phyloP scores from a whole-genome alignment of 2,888 invertebrate genomes.

The Cremastinae sp. region DNA sequence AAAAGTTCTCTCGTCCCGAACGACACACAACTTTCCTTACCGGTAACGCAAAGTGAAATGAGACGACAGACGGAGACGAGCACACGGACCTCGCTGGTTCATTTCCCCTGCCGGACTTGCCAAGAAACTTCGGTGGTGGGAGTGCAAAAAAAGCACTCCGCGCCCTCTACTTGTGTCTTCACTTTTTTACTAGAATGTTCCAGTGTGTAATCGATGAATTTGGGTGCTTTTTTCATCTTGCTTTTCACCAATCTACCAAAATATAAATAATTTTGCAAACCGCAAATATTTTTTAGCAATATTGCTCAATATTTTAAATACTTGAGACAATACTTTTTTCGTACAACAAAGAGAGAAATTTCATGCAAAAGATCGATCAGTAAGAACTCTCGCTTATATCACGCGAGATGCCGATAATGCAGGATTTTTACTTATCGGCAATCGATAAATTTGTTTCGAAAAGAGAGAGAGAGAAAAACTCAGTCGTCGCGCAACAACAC shows the following conservation, averaged over 20 bases:
- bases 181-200: conserved; percentile 4
- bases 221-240: too few species aligned
- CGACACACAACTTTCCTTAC: conserved; percentile 75
- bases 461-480: background rate
- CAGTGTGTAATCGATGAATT: too few species aligned
- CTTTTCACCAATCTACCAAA: too few species aligned
- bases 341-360: too few species aligned
- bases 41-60: conserved; percentile 79
- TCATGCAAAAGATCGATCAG: too few species aligned
- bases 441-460: background rate
- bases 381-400: too few species aligned
- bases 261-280: too few species aligned
- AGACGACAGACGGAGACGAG: conserved; percentile 61
- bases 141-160: background rate
- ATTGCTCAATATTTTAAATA: too few species aligned
- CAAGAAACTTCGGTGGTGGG: conserved; percentile 3
- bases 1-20: conserved; percentile 31
- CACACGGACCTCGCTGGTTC: conserved; percentile 41
- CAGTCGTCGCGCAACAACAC: background rate
- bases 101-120: conserved; percentile 21
- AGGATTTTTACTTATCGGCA: too few species aligned
- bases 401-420: too few species aligned
- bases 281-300: too few species aligned
- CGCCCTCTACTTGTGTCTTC: background rate
- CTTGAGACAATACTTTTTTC: too few species aligned